Evolutionary conservation across 1,140 invertebrate species (phyloP).

Genomic region (Euschistus heros): DNA sequence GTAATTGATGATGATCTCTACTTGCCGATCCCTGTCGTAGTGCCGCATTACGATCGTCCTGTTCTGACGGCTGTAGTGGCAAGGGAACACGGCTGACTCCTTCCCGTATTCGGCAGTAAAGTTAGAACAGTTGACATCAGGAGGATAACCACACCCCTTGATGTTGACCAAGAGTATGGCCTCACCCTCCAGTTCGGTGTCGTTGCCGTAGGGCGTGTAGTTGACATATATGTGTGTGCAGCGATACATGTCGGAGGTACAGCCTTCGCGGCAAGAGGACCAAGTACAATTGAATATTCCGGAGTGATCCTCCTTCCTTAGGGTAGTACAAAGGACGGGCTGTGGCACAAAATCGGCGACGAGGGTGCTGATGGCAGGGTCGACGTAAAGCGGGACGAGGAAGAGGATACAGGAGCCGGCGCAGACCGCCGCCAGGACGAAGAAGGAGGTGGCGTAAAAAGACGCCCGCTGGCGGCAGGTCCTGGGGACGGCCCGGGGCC

Average conservation of each 20-base stretch:
- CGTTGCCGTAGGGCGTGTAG: constrained; percentile 38
- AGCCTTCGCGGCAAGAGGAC: constrained; percentile 78
- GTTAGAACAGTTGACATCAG: constrained; percentile 68
- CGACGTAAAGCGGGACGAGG: constrained; percentile 77
- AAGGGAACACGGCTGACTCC: constrained; percentile 66
- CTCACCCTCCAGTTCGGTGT: constrained; percentile 34
- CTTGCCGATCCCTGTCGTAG: constrained; percentile 66
- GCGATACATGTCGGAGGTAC: constrained; percentile 73
- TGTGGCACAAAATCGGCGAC: constrained; percentile 68
- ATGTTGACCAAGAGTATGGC: constrained; percentile 65
- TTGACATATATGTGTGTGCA: constrained; percentile 78
- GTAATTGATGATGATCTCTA: constrained; percentile 65
- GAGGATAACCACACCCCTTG: constrained; percentile 83
- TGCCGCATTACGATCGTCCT: constrained; percentile 65
- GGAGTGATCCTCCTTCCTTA: constrained; percentile 57
- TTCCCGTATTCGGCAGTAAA: constrained; percentile 65
- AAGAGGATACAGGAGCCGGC: constrained; percentile 73
- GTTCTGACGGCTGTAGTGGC: constrained; percentile 73
- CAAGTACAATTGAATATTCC: constrained; percentile 75
- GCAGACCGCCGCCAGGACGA: constrained; percentile 65
- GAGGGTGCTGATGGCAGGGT: constrained; percentile 78
- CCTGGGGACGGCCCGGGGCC: constrained; percentile 44
- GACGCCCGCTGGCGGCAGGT: constrained; percentile 63
- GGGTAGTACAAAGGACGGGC: constrained; percentile 66
- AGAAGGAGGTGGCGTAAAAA: constrained; percentile 65